phyloP scores from a whole-genome alignment of 2,797 vertebrate genomes.

The Agapornis canus region DNA sequence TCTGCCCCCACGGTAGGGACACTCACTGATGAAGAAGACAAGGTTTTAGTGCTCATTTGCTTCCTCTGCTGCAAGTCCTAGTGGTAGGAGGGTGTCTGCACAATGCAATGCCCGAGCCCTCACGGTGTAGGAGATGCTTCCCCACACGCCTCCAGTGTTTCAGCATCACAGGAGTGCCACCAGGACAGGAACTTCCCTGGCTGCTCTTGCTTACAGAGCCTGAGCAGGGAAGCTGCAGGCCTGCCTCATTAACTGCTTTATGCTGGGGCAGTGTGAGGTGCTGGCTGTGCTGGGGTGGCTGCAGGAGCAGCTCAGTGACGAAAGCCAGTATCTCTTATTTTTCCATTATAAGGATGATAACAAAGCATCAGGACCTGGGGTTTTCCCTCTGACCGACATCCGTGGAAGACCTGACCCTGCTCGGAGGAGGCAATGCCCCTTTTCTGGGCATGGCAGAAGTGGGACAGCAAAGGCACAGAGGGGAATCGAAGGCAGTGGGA shows the following conservation, averaged over 20 bases:
- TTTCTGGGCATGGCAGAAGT: neutral
- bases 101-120: rapidly evolving
- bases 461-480: neutral
- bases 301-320: neutral
- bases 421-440: neutral
- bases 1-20: rapidly evolving
- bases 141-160: neutral
- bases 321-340: neutral
- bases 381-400: neutral
- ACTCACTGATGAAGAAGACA: rapidly evolving
- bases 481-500: neutral
- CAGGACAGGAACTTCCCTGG: neutral
- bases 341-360: neutral
- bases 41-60: neutral
- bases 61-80: neutral
- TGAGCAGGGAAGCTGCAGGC: neutral
- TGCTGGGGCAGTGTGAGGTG: neutral
- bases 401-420: neutral
- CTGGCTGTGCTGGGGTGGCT: neutral
- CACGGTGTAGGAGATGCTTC: rapidly evolving
- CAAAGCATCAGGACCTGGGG: neutral
- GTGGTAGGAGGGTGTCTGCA: neutral
- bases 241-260: neutral
- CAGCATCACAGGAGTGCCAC: neutral
- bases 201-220: neutral